phyloP scores from a whole-genome alignment of 1,140 invertebrate genomes.

The Triops longicaudatus region DNA sequence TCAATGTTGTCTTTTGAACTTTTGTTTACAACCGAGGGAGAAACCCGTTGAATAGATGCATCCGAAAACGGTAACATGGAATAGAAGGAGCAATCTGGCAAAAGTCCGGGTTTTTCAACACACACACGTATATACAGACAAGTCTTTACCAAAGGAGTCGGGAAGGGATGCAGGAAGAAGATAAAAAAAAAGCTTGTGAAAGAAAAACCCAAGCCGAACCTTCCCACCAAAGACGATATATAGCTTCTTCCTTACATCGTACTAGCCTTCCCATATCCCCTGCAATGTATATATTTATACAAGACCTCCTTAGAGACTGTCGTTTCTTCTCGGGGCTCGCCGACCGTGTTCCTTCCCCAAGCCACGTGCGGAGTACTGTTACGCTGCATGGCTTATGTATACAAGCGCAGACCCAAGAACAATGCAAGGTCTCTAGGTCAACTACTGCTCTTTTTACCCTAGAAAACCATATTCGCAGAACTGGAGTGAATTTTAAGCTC shows the following conservation, averaged over 20 bases:
- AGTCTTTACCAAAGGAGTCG: too few relatives aligned
- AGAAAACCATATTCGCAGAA: too few relatives aligned
- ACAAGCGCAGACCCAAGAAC: too few relatives aligned
- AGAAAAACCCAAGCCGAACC: background rate
- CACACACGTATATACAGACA: background rate
- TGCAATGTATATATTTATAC: constrained; percentile 16
- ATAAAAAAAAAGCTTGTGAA: background rate
- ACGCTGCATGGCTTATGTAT: too few relatives aligned
- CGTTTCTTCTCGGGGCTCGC: background rate
- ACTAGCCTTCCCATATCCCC: background rate
- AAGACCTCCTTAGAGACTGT: constrained; percentile 7
- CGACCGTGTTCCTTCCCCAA: background rate
- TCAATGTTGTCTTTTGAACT: background rate
- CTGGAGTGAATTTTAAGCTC: too few relatives aligned
- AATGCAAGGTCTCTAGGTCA: too few relatives aligned
- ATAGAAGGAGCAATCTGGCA: background rate
- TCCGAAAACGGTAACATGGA: background rate
- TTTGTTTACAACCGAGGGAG: background rate
- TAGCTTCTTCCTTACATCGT: background rate
- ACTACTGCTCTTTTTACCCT: too few relatives aligned
- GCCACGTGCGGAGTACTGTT: too few relatives aligned
- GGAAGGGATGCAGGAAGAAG: too few relatives aligned
- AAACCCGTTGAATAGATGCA: background rate
- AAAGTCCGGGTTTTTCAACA: background rate
- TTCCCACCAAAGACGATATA: background rate